phyloP scores from a whole-genome alignment of 2,113 vertebrate species.

The Leptocoma aspasia region DNA sequence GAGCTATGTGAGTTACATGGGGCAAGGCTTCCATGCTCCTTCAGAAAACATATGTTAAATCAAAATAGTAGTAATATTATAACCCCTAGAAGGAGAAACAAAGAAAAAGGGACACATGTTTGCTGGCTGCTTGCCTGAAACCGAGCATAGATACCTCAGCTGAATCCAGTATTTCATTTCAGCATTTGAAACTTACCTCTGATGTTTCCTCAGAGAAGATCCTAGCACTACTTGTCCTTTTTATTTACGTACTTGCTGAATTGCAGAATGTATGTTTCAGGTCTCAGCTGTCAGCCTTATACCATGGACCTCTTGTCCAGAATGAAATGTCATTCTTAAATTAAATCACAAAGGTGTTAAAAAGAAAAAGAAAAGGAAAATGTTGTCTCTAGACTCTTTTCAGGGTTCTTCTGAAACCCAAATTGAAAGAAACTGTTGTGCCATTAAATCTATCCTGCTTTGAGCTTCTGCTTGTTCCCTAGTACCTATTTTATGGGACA shows the following conservation, averaged over 20 bases:
- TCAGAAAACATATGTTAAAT: neutral
- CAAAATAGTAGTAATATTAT: neutral
- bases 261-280: neutral
- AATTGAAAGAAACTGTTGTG: neutral
- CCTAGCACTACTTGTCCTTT: neutral
- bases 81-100: neutral
- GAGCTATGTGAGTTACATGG: neutral
- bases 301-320: neutral
- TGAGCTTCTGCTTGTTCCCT: neutral
- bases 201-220: constrained; percentile 25
- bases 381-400: neutral
- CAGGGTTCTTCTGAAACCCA: neutral
- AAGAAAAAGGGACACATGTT: neutral
- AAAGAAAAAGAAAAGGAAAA: neutral
- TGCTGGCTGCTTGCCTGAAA: neutral
- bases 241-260: neutral
- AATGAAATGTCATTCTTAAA: constrained; percentile 1
- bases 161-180: constrained; percentile 3
- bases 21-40: neutral
- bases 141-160: neutral
- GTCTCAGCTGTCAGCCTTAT: neutral
- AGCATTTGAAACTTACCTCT: neutral
- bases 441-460: neutral
- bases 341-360: neutral
- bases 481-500: neutral